These are phyloP conservation scores for Drosophila orena DNA, from an alignment of 1,140 invertebrate genomes.

Conservation along the genomic window DNA sequence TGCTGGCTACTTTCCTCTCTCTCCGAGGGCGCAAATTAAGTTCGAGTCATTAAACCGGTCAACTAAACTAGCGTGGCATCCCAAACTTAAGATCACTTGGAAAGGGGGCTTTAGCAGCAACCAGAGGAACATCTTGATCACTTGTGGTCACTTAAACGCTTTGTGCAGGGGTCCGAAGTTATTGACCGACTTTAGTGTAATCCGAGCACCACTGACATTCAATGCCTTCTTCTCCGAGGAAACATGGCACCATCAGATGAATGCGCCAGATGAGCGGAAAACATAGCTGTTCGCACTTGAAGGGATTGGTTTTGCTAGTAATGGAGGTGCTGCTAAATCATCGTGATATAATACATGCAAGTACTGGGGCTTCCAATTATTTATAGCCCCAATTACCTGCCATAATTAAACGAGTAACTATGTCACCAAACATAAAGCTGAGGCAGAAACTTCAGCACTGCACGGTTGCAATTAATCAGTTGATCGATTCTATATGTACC, in stretches of 20 bases:
- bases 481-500: constrained; percentile 19
- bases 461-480: constrained; percentile 34
- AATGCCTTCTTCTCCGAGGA: constrained; percentile 47
- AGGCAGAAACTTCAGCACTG: not conserved
- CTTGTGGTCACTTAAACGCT: constrained; percentile 64
- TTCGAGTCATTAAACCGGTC: constrained; percentile 77
- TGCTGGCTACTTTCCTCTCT: constrained; percentile 14
- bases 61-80: constrained; percentile 60
- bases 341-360: not conserved
- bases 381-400: not conserved
- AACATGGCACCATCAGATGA: constrained; percentile 41
- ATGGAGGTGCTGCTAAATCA: not conserved
- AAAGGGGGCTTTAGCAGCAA: constrained; percentile 50
- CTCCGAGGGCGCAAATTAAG: constrained; percentile 74
- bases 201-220: constrained; percentile 63
- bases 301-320: not conserved
- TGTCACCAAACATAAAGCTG: constrained; percentile 5
- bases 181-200: constrained; percentile 80
- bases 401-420: not conserved
- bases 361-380: too few relatives aligned
- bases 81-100: constrained; percentile 50
- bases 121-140: constrained; percentile 45
- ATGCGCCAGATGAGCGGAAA: constrained; percentile 49
- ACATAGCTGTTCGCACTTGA: constrained; percentile 44
- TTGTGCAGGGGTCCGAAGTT: constrained; percentile 62